Conservation (phyloP, 2,113 vertebrate species). For the Cromileptes altivelis region DNA sequence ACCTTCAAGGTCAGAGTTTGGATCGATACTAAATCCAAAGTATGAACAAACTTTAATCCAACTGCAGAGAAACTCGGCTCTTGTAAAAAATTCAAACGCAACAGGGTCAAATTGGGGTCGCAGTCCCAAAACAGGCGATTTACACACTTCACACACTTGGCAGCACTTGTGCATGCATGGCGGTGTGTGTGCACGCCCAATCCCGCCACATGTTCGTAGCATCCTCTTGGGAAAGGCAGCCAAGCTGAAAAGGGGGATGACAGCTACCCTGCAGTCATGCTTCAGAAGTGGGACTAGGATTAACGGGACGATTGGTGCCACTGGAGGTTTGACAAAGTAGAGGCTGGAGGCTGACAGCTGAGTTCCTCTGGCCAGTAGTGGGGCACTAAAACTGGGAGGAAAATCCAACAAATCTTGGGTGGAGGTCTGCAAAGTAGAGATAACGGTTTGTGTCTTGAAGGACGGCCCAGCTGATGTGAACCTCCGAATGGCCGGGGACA, state of each 20-base stretch:
- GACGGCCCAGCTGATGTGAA: conserved; percentile 31
- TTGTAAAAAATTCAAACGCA: conserved; percentile 12
- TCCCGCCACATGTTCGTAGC: conserved; percentile 69
- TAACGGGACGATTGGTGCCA: conserved; percentile 48
- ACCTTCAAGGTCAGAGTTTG: conserved; percentile 11
- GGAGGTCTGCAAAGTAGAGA: conserved; percentile 70
- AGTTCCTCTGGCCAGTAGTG: conserved; percentile 44
- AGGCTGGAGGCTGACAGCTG: conserved; percentile 41
- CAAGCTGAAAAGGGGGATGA: conserved; percentile 22
- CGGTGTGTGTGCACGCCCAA: conserved; percentile 53
- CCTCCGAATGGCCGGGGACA: conserved; percentile 27
- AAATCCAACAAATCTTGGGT: conserved; percentile 67
- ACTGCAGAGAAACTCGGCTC: not conserved
- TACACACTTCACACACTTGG: conserved; percentile 72
- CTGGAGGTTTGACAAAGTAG: conserved; percentile 51
- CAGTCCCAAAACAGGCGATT: conserved; percentile 47
- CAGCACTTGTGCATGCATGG: conserved; percentile 35
- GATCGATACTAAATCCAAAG: conserved; percentile 43
- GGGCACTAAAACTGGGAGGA: conserved; percentile 34
- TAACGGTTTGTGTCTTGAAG: conserved; percentile 60
- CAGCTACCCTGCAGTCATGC: conserved; percentile 66
- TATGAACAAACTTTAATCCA: conserved; percentile 22
- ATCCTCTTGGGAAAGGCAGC: conserved; percentile 70
- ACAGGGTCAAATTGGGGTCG: conserved; percentile 48
- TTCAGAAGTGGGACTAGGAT: conserved; percentile 51